These are phyloP conservation scores for Oithona nana DNA, from an alignment of 2,888 invertebrate genomes.

Conservation along the genomic window DNA sequence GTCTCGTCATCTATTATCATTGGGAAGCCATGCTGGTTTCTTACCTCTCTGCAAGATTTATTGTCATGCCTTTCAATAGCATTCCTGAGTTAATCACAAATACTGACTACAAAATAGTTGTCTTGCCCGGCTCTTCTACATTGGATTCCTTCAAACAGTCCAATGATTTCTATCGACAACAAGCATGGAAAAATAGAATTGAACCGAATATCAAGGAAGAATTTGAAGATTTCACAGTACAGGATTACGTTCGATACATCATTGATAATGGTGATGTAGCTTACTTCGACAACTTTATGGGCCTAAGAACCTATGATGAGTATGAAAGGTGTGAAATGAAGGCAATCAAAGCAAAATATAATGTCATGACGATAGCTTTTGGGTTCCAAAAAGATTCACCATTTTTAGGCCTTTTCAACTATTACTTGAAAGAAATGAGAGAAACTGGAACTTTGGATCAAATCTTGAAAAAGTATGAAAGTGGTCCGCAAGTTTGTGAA, in stretches of 20 bases:
- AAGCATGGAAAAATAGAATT: constrained; percentile 1
- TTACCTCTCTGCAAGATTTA: not conserved
- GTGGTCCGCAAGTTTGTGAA: not conserved
- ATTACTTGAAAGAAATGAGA: not conserved
- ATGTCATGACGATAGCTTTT: not conserved
- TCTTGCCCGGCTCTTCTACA: not conserved
- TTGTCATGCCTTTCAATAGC: not conserved
- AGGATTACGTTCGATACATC: not conserved
- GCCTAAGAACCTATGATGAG: not conserved
- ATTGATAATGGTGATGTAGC: not conserved
- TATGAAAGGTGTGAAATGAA: not conserved
- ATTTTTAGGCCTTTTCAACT: not conserved
- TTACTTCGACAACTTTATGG: not conserved
- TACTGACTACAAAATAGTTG: not conserved
- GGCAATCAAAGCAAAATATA: not conserved
- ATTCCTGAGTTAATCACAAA: not conserved
- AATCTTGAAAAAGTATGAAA: not conserved
- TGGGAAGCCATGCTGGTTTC: constrained; percentile 8
- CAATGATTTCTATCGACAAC: not conserved
- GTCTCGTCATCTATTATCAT: too few species aligned
- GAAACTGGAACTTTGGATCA: not conserved
- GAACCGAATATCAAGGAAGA: not conserved
- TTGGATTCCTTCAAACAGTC: not conserved
- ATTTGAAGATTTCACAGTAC: too few species aligned
- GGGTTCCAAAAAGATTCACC: constrained; percentile 3